Evolutionary conservation across 2,797 vertebrate genomes (phyloP).

Genomic region (Sebastes melanostomus): DNA sequence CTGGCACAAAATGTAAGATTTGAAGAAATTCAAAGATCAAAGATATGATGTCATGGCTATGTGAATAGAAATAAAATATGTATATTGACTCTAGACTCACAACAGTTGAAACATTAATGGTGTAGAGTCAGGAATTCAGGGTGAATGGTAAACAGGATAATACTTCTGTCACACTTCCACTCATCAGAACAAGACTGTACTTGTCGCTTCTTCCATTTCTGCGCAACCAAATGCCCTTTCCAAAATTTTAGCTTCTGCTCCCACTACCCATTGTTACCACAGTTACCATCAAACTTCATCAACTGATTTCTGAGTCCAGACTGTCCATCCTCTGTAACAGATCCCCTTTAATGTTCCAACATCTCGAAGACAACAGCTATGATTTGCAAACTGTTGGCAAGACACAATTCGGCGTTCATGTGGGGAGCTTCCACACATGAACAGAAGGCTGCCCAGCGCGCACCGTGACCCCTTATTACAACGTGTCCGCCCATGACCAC

Average conservation of each 20-base stretch:
- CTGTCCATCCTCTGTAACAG: not conserved
- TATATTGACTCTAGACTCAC: not conserved
- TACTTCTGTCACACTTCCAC: not conserved
- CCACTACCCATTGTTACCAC: not conserved
- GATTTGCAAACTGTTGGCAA: conserved; percentile 16
- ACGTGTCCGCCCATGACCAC: conserved; percentile 23
- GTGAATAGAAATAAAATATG: not conserved
- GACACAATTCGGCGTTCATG: not conserved
- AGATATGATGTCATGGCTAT: not conserved
- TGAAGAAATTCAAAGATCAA: not conserved
- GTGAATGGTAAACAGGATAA: not conserved
- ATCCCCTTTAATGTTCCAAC: not conserved
- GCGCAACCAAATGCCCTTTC: not conserved
- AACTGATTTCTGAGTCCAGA: not conserved
- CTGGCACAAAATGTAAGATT: not conserved
- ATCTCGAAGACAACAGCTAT: not conserved
- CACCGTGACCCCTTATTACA: conserved; percentile 12
- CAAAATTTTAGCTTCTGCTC: not conserved
- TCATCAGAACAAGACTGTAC: not conserved
- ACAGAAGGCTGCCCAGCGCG: conserved; percentile 47
- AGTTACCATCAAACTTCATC: not conserved
- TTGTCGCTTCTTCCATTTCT: not conserved
- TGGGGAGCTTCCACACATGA: conserved; percentile 8
- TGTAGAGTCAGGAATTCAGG: not conserved
- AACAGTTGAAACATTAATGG: not conserved